phyloP scores from a whole-genome alignment of 2,797 vertebrate genomes.

The Tamandua tetradactyla region DNA sequence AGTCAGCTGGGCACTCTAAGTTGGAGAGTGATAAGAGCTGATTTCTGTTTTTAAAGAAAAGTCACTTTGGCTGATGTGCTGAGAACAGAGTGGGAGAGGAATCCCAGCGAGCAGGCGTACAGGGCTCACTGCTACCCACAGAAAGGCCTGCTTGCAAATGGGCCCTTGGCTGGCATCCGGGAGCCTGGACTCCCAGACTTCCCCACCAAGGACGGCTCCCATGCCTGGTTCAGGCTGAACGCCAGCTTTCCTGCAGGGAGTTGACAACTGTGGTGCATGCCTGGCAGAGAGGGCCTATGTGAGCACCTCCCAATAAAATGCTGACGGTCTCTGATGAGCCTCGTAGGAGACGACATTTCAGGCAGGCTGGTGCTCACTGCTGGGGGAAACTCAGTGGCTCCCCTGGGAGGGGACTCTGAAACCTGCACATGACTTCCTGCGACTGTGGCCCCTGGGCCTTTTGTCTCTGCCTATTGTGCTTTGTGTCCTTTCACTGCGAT shows the following conservation, averaged over 20 bases:
- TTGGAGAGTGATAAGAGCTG: neutral
- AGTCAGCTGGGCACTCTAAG: neutral
- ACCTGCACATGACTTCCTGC: no score
- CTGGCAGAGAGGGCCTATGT: neutral
- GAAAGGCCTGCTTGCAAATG: neutral
- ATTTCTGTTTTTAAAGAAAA: neutral
- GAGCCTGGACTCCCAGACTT: neutral
- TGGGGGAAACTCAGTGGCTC: neutral
- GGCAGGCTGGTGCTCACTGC: accelerated
- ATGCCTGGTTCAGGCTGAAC: neutral
- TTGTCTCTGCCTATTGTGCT: neutral
- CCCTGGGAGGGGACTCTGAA: no score
- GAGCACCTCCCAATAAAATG: neutral
- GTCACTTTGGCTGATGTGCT: neutral
- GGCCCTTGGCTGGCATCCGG: neutral
- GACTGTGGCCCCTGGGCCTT: neutral
- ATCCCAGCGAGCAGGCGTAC: accelerated
- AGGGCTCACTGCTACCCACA: no score
- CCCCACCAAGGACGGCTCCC: neutral
- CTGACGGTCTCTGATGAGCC: neutral
- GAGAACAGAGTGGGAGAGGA: neutral
- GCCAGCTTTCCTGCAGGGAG: neutral
- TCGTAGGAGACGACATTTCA: neutral
- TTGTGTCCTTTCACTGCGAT: neutral
- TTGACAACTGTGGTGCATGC: neutral